Conservation (phyloP, 1,140 invertebrate genomes). For the Bombus polaris region DNA sequence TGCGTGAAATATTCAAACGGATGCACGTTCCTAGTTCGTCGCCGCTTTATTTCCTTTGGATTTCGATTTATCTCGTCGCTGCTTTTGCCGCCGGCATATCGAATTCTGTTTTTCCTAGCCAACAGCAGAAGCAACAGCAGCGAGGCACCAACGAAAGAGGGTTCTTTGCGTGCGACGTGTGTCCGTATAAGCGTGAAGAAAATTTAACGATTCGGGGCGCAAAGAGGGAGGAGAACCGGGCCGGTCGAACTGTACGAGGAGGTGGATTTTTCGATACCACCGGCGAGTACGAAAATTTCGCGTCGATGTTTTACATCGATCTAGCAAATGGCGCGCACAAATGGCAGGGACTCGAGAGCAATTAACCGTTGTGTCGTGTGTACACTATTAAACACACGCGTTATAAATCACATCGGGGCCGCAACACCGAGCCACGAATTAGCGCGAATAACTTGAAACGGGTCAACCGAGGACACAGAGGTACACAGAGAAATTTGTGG, state of each 20-base stretch:
- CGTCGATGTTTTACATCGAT: not conserved
- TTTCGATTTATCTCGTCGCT: not conserved
- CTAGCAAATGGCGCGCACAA: not conserved
- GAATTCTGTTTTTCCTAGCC: not conserved
- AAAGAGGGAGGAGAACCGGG: not conserved
- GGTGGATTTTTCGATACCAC: not conserved
- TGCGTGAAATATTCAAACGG: conserved; percentile 6
- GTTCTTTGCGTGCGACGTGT: not conserved
- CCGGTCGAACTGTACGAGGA: not conserved
- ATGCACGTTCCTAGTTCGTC: too few species aligned
- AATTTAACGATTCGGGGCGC: not conserved
- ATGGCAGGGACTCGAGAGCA: not conserved
- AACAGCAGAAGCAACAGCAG: too few species aligned
- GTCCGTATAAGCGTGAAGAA: not conserved
- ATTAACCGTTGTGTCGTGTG: not conserved
- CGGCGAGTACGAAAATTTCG: not conserved
- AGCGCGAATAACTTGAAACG: not conserved
- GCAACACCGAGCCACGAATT: not conserved
- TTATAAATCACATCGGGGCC: not conserved
- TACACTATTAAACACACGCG: conserved; percentile 9
- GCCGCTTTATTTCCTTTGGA: too few species aligned
- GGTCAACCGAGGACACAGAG: not conserved
- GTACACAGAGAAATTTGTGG: not conserved
- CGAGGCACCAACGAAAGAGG: not conserved
- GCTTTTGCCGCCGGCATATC: not conserved